Evolutionary conservation across 2,113 vertebrate species (phyloP).

Genomic region (Pachycephala philippinensis): DNA sequence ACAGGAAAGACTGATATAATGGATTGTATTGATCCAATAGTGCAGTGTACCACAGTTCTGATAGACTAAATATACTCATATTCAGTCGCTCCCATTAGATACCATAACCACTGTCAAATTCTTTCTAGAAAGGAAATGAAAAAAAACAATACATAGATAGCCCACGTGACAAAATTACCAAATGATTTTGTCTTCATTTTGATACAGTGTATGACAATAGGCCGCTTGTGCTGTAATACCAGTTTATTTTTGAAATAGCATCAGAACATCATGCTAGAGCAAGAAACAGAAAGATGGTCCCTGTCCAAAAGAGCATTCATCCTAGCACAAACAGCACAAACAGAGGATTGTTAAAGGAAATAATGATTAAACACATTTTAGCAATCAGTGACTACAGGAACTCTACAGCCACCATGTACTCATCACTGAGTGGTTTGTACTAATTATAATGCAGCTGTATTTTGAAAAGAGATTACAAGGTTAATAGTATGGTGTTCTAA

Average conservation of each 20-base stretch:
- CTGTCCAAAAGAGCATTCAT: background rate
- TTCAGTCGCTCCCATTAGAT: background rate
- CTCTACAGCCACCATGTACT: background rate
- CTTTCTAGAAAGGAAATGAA: background rate
- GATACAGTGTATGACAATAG: background rate
- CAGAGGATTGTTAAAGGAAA: background rate
- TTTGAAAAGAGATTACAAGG: background rate
- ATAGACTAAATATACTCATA: background rate
- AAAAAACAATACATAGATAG: background rate
- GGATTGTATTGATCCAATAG: background rate
- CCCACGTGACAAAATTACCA: background rate
- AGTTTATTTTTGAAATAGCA: background rate
- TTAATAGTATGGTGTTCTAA: background rate
- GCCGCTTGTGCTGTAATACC: background rate
- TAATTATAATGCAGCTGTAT: background rate
- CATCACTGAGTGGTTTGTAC: background rate
- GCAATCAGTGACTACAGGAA: background rate
- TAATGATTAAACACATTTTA: background rate
- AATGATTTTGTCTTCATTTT: background rate
- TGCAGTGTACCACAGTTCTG: background rate
- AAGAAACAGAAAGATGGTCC: background rate
- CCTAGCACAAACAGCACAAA: background rate
- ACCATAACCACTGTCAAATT: background rate
- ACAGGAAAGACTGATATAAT: background rate
- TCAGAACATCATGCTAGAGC: background rate